Percentiles rank a stretch among this genome's conserved stretches.
Evolutionary conservation across 2,888 invertebrate species (phyloP).

Genomic region (Sarcophaga carnaria): DNA sequence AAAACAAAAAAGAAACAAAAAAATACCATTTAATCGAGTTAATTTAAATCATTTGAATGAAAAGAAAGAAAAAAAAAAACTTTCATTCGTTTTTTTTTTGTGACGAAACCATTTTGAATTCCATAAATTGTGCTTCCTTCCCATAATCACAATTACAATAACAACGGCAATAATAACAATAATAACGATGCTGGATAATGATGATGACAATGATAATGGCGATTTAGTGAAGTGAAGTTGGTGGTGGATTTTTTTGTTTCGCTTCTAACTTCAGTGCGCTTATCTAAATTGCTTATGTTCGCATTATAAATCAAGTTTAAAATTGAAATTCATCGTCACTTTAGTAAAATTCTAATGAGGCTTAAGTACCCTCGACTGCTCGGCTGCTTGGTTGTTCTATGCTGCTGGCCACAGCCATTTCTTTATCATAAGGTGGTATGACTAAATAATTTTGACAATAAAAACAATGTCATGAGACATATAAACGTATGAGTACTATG

Average conservation of each 20-base stretch:
- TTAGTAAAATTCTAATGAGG: conserved; percentile 70
- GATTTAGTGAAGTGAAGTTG: conserved; percentile 20
- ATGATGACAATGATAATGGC: conserved; percentile 44
- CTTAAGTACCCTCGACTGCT: conserved; percentile 58
- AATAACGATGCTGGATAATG: conserved; percentile 42
- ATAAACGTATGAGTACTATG: too few species aligned
- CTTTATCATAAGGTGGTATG: conserved; percentile 11
- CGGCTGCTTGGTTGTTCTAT: neutral
- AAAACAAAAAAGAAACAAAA: conserved; percentile 15
- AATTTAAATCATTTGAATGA: conserved; percentile 36
- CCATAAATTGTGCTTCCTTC: conserved; percentile 21
- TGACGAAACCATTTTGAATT: conserved; percentile 55
- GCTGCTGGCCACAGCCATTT: conserved; percentile 1
- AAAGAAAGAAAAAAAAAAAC: conserved; percentile 20
- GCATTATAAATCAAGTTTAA: conserved; percentile 79
- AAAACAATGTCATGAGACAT: conserved; percentile 21
- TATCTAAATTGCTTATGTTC: conserved; percentile 66
- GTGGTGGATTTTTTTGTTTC: conserved; percentile 42
- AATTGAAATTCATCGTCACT: conserved; percentile 81
- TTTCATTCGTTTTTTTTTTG: neutral
- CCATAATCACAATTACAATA: conserved; percentile 36
- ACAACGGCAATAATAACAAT: conserved; percentile 20
- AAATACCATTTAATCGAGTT: conserved; percentile 51
- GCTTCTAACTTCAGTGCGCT: neutral
- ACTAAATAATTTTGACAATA: conserved; percentile 43